Percentiles rank a stretch among this genome's conserved stretches.
phyloP scores from a whole-genome alignment of 2,113 vertebrate genomes.

The Pseudois nayaur region DNA sequence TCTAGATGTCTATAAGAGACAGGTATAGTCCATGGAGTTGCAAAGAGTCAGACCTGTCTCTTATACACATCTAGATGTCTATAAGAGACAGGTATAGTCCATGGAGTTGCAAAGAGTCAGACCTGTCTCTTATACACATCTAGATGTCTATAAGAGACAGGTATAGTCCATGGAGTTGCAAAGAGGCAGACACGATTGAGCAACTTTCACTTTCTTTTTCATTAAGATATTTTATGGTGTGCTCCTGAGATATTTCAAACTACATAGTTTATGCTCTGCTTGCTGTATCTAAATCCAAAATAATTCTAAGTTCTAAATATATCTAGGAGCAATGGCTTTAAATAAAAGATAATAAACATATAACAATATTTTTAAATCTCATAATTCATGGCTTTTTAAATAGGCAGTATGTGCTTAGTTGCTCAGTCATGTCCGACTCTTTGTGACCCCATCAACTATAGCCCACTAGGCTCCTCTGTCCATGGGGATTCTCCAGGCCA shows the following conservation, averaged over 20 bases:
- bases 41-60: no score
- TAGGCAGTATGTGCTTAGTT: not conserved
- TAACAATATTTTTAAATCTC: not conserved
- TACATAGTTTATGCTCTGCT: not conserved
- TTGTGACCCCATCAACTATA: not conserved
- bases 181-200: not conserved
- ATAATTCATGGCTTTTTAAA: not conserved
- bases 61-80: no score
- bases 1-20: no score
- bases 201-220: not conserved
- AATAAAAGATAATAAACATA: not conserved
- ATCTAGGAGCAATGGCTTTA: not conserved
- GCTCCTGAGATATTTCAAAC: not conserved
- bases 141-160: no score
- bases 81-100: no score
- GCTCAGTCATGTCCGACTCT: not conserved
- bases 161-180: not conserved
- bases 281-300: not conserved
- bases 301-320: not conserved
- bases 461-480: not conserved
- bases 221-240: not conserved
- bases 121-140: no score
- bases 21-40: no score
- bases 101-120: no score
- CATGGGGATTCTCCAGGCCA: not conserved